Conservation (phyloP, 2,888 invertebrate genomes). For the Itoplectis maculator region DNA sequence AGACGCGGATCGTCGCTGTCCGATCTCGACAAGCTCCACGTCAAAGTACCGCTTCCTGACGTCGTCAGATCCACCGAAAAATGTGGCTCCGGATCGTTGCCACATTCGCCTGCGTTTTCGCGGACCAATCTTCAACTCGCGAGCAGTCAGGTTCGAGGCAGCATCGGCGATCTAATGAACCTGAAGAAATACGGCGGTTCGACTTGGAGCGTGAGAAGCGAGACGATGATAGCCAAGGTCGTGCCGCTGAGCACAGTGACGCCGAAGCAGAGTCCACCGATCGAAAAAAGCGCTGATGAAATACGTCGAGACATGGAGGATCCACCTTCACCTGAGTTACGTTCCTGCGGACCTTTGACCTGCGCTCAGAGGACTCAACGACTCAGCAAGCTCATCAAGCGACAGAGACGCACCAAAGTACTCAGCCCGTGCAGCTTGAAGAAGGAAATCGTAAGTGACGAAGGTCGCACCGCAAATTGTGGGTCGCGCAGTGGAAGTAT, state of each 20-base stretch:
- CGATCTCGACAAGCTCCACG: constrained; percentile 88
- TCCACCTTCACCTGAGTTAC: constrained; percentile 68
- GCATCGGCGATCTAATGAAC: constrained; percentile 93
- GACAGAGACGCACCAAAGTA: constrained; percentile 87
- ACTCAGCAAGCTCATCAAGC: constrained; percentile 89
- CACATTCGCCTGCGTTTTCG: constrained; percentile 86
- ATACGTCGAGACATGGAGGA: constrained; percentile 68
- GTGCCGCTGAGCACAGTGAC: constrained; percentile 91
- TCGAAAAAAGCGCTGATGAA: constrained; percentile 75
- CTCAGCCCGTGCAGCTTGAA: constrained; percentile 70
- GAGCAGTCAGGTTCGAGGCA: constrained; percentile 85
- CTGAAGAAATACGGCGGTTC: constrained; percentile 90
- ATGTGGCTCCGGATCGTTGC: constrained; percentile 84
- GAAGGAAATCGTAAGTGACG: constrained; percentile 69
- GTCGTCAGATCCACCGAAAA: constrained; percentile 85
- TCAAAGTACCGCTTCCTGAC: constrained; percentile 84
- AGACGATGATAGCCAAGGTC: constrained; percentile 89
- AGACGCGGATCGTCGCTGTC: constrained; percentile 91
- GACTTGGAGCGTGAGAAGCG: constrained; percentile 90
- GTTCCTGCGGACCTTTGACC: constrained; percentile 86
- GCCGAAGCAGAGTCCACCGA: constrained; percentile 85
- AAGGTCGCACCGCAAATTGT: not conserved
- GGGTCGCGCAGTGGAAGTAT: not conserved
- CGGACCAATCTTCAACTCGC: constrained; percentile 83
- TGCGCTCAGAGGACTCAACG: constrained; percentile 89